Percentiles rank a stretch among this genome's conserved stretches.
phyloP scores from a whole-genome alignment of 2,797 vertebrate genomes.

The Acipenser oxyrinchus region DNA sequence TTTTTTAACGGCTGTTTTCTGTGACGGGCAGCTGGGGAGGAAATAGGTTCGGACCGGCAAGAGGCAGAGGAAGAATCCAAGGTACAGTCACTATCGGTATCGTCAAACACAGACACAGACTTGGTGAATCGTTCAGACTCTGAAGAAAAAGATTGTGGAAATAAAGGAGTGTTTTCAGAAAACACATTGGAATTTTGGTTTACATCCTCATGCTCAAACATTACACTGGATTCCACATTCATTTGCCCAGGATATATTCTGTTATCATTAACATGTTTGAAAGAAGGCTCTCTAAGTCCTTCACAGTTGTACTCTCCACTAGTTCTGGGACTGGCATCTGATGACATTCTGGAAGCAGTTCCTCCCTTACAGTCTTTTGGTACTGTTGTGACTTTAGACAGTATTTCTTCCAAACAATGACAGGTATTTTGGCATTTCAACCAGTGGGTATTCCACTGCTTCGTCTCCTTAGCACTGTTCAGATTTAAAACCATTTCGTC shows the following conservation, averaged over 20 bases:
- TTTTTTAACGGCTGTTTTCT: slow-evolving; percentile 74
- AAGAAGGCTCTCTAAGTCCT: background rate
- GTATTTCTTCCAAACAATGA: slow-evolving; percentile 51
- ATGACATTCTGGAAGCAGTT: too few relatives aligned
- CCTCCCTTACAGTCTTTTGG: background rate
- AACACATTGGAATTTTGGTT: slow-evolving; percentile 38
- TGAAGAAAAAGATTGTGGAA: slow-evolving; percentile 32
- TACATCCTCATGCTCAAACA: slow-evolving; percentile 38
- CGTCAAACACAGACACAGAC: slow-evolving; percentile 50
- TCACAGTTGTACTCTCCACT: slow-evolving; percentile 4
- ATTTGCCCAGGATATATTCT: slow-evolving; percentile 17
- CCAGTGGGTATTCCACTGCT: slow-evolving; percentile 60
- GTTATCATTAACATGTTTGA: background rate
- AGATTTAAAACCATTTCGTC: slow-evolving; percentile 53
- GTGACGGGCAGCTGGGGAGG: slow-evolving; percentile 41
- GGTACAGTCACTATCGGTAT: slow-evolving; percentile 64
- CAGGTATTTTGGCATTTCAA: slow-evolving; percentile 58
- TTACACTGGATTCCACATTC: background rate
- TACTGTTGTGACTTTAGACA: slow-evolving; percentile 29
- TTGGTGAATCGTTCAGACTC: slow-evolving; percentile 40
- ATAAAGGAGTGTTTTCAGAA: slow-evolving; percentile 37
- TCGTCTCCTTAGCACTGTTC: slow-evolving; percentile 49
- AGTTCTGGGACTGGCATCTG: background rate
- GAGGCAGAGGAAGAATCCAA: slow-evolving; percentile 53
- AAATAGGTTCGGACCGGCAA: slow-evolving; percentile 58